These are phyloP conservation scores for Rhabdophis nuchalis DNA, from an alignment of 2,797 vertebrate species.

Conservation along the genomic window DNA sequence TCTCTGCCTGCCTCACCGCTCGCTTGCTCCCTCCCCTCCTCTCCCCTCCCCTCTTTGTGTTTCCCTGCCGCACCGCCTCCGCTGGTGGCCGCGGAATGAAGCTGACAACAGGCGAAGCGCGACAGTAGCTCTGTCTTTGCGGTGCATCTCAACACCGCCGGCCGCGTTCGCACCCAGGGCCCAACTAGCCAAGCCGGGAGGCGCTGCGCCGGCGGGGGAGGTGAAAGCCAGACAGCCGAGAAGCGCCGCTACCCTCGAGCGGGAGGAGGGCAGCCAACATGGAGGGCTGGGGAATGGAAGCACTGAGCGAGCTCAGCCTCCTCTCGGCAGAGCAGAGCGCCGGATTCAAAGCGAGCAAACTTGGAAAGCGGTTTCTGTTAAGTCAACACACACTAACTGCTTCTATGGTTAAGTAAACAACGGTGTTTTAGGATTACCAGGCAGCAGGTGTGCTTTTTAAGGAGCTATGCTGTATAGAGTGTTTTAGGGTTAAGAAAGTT, in stretches of 20 bases:
- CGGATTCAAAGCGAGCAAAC: not conserved
- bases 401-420: not conserved
- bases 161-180: not conserved
- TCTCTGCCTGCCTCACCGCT: not conserved
- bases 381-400: not conserved
- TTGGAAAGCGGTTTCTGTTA: not conserved
- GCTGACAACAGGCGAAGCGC: conserved; percentile 5
- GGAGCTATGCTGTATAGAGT: not conserved
- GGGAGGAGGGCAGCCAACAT: not conserved
- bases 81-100: conserved; percentile 22
- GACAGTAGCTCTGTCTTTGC: not conserved
- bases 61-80: not conserved
- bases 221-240: not conserved
- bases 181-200: not conserved
- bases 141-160: not conserved
- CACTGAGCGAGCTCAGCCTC: not conserved
- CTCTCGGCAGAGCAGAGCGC: not conserved
- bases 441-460: not conserved
- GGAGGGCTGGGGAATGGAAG: conserved; percentile 16
- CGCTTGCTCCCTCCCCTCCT: not conserved
- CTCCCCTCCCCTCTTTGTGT: not conserved
- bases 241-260: not conserved
- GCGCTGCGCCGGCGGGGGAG: too few relatives aligned
- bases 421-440: not conserved
- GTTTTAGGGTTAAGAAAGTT: not conserved